phyloP scores from a whole-genome alignment of 2,888 invertebrate genomes.

The Macaria notata region DNA sequence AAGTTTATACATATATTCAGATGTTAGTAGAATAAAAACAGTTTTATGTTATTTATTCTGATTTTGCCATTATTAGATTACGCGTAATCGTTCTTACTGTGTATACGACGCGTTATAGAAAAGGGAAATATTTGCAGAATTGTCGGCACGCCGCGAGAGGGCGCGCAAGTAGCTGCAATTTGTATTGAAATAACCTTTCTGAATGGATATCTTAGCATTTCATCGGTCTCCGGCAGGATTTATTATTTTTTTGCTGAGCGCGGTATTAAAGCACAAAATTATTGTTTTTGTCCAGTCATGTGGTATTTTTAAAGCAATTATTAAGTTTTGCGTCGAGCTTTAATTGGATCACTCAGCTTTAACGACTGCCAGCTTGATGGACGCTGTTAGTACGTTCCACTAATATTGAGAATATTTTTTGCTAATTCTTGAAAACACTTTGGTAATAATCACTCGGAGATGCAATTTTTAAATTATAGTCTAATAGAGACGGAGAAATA shows the following conservation, averaged over 20 bases:
- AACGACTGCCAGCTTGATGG: slow-evolving; percentile 61
- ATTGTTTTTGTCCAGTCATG: slow-evolving; percentile 78
- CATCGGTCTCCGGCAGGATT: slow-evolving; percentile 71
- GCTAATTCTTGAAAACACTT: slow-evolving; percentile 24
- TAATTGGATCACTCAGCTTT: slow-evolving; percentile 77
- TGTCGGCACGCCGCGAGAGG: slow-evolving; percentile 73
- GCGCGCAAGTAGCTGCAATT: slow-evolving; percentile 79
- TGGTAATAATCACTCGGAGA: no score
- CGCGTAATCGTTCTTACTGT: slow-evolving; percentile 7
- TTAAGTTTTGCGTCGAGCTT: slow-evolving; percentile 72
- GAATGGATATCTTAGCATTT: slow-evolving; percentile 77
- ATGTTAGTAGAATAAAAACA: no score
- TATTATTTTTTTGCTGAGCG: slow-evolving; percentile 77
- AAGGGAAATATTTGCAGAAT: slow-evolving; percentile 79
- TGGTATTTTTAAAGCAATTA: slow-evolving; percentile 80
- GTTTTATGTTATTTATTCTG: no score
- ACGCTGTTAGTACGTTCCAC: slow-evolving; percentile 54
- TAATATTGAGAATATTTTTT: slow-evolving; percentile 32
- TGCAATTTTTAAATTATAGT: no score
- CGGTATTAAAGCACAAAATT: slow-evolving; percentile 77
- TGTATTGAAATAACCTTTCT: slow-evolving; percentile 79
- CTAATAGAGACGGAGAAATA: no score
- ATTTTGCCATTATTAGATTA: no score
- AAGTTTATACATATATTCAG: no score
- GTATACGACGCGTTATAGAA: slow-evolving; percentile 46